Evolutionary conservation across 1,140 invertebrate genomes (phyloP), one percentile per base, ranked within the genome.

Genomic region (Drosophila elegans): DNA sequence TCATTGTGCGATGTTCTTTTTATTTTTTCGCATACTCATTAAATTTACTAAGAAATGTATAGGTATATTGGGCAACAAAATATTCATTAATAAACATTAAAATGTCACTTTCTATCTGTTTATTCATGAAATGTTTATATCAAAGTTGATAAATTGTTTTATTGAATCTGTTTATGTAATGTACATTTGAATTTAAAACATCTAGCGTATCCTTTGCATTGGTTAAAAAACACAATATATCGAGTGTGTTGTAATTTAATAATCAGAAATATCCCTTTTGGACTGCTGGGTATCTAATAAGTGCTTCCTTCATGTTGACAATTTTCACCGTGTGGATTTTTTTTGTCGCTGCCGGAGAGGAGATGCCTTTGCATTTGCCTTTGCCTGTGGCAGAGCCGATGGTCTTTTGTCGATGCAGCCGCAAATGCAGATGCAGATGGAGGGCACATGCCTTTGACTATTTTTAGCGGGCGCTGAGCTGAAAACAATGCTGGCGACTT

Each of bases 391-490:
- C n/a, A 32, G 32, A 48, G 45, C 29, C 46, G 16, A 32, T 55
- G 21, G 34, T 42, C 32, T 36, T 32, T 46, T 13, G 13, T 49
- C 57, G 63, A 41, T 63, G 62, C 42, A 27, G 25, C 38, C 53
- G 21, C 46, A 52, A 63, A 67, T 68, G 61, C 61, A 68, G 73
- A 52, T 75, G 62, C 72, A 59, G 74, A 76, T 76, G 73, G 61
- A 76, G 73, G 73, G 69, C 68, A 73, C 56, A 77, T 77, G 74
- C 74, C 63, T 69, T 67, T 60, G 63, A 77, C 74, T 77, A 77
- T 77, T 77, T 77, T 77, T 77, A 77, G 74, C 63, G 75, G 74
- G 60, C 72, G 73, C 72, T 76, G 73, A 76, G 73, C 73, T 76
- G 73, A 76, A 76, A 76, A 76, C 73, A 76, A 76, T 76, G 73